A percentile compares a stretch with the other conserved stretches of the same genome.
These are phyloP conservation scores for Salvator merianae DNA, from an alignment of 2,113 vertebrate species.

Conservation along the genomic window DNA sequence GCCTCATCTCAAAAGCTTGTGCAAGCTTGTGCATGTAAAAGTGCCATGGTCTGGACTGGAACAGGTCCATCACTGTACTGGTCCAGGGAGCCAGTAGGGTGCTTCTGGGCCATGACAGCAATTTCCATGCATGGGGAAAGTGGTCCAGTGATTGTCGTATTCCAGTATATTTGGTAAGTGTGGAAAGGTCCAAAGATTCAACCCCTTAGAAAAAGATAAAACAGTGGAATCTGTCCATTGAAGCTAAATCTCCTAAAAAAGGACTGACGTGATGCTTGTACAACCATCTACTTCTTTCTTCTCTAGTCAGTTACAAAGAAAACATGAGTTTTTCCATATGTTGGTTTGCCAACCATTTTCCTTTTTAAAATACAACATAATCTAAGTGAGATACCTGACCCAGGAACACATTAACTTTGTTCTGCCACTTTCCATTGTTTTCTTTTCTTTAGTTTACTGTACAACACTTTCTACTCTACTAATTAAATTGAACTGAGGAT, in stretches of 20 bases:
- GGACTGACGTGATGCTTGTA: not conserved
- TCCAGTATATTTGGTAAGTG: not conserved
- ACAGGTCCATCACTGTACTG: no score
- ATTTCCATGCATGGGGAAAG: no score
- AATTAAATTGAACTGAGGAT: not conserved
- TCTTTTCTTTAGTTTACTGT: no score
- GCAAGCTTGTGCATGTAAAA: no score
- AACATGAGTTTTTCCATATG: not conserved
- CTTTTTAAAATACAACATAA: not conserved
- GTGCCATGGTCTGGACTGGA: no score
- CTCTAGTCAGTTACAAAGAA: not conserved
- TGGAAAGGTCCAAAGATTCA: slow-evolving; percentile 28
- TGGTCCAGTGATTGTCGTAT: no score
- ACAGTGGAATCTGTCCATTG: slow-evolving; percentile 22
- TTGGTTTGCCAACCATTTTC: not conserved
- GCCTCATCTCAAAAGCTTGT: no score
- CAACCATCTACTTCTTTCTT: not conserved
- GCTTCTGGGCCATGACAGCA: no score
- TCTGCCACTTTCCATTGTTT: not conserved
- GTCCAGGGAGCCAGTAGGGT: no score
- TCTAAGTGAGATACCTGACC: not conserved
- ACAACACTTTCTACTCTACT: not conserved
- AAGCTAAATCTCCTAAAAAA: not conserved
- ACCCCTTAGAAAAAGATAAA: slow-evolving; percentile 53
- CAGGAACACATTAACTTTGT: slow-evolving; percentile 7